These are phyloP conservation scores for Cairina moschata DNA, from an alignment of 2,113 vertebrate species.

Conservation along the genomic window DNA sequence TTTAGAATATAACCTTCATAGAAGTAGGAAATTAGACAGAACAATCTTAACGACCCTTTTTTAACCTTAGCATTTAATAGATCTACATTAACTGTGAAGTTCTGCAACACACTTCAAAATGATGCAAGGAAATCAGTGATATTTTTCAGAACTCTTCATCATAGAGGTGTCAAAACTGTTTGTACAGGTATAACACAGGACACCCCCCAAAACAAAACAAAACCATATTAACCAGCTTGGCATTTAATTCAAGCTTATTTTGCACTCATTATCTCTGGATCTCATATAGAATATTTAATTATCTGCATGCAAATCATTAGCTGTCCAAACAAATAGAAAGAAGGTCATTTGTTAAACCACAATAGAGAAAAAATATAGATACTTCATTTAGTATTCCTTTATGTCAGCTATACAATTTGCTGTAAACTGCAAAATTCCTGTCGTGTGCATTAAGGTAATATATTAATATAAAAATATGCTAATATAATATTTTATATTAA, in stretches of 20 bases:
- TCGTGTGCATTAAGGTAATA: too few species aligned
- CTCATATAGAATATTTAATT: background rate
- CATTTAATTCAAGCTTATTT: constrained; percentile 21
- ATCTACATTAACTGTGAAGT: background rate
- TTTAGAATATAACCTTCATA: background rate
- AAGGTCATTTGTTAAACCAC: background rate
- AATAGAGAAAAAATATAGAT: background rate
- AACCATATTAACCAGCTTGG: background rate
- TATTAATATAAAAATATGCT: too few species aligned
- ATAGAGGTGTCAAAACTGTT: background rate
- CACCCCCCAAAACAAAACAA: background rate
- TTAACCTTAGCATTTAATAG: background rate
- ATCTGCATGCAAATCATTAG: background rate
- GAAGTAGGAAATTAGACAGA: background rate
- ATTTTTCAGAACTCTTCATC: background rate
- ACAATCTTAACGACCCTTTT: background rate
- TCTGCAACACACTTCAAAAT: background rate
- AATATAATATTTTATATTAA: too few species aligned
- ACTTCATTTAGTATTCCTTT: background rate
- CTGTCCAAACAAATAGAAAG: background rate
- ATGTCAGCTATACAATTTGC: background rate
- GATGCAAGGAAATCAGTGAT: background rate
- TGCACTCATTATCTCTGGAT: constrained; percentile 14
- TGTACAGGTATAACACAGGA: background rate
- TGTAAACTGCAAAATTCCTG: too few species aligned